These are phyloP conservation scores for Osmerus eperlanus DNA, from an alignment of 2,113 vertebrate species.

Conservation along the genomic window DNA sequence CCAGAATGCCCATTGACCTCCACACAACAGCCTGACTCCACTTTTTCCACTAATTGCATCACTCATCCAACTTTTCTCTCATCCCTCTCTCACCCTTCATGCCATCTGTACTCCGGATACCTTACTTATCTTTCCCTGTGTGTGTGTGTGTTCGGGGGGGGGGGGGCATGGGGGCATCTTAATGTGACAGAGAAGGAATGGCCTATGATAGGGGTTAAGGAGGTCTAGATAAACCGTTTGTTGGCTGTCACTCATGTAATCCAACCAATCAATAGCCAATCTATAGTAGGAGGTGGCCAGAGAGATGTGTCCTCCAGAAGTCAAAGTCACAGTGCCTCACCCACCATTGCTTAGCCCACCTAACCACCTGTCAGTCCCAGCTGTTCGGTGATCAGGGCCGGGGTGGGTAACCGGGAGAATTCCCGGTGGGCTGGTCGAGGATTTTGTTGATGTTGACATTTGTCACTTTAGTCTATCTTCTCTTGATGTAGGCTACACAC, in stretches of 20 bases:
- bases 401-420: too few relatives aligned
- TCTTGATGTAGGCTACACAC: too few relatives aligned
- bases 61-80: slow-evolving; percentile 34
- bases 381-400: neutral
- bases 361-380: slow-evolving; percentile 59
- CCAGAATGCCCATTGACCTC: slow-evolving; percentile 51
- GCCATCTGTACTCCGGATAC: slow-evolving; percentile 1
- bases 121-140: slow-evolving; percentile 16
- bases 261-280: slow-evolving; percentile 54
- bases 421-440: too few relatives aligned
- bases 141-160: too few relatives aligned
- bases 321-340: slow-evolving; percentile 56
- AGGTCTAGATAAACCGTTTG: slow-evolving; percentile 23
- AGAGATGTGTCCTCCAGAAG: slow-evolving; percentile 53
- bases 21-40: slow-evolving; percentile 34
- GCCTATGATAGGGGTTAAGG: neutral
- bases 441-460: too few relatives aligned
- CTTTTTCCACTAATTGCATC: slow-evolving; percentile 57
- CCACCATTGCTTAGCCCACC: slow-evolving; percentile 59
- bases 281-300: slow-evolving; percentile 50
- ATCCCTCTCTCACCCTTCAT: slow-evolving; percentile 36
- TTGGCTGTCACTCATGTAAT: slow-evolving; percentile 55
- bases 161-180: neutral
- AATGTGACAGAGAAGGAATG: neutral
- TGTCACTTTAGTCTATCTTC: too few relatives aligned